Percentiles rank a stretch among this genome's conserved stretches.
phyloP scores from a whole-genome alignment of 2,888 invertebrate genomes.

The Lithophane ornitopus region DNA sequence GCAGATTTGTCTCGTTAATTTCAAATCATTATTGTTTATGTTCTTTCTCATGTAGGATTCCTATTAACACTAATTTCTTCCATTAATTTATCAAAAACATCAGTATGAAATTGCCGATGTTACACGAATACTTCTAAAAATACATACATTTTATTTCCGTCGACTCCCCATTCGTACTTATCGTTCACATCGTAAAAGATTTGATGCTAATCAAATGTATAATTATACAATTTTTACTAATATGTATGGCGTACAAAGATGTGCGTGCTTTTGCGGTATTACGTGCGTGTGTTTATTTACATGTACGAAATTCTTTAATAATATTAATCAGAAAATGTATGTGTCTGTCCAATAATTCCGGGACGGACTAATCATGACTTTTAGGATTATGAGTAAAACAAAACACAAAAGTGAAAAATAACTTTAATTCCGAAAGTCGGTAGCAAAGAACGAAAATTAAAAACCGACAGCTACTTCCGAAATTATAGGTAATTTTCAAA shows the following conservation, averaged over 20 bases:
- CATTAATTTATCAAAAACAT: constrained; percentile 9
- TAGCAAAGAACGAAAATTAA: too few relatives aligned
- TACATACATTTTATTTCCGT: constrained; percentile 55
- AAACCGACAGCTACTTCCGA: too few relatives aligned
- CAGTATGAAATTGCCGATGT: constrained; percentile 19
- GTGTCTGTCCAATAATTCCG: not conserved
- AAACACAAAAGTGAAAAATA: too few relatives aligned
- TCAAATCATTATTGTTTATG: not conserved
- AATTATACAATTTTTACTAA: constrained; percentile 43
- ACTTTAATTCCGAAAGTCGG: too few relatives aligned
- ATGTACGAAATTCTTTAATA: not conserved
- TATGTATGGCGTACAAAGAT: constrained; percentile 27
- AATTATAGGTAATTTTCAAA: too few relatives aligned
- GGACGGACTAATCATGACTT: too few relatives aligned
- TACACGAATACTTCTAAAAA: constrained; percentile 42
- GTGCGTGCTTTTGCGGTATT: constrained; percentile 31
- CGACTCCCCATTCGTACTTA: constrained; percentile 10
- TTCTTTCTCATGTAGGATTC: not conserved
- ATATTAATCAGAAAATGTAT: not conserved
- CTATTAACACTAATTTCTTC: not conserved
- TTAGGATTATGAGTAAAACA: not conserved
- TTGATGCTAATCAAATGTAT: constrained; percentile 53
- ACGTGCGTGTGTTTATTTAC: constrained; percentile 39
- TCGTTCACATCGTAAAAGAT: constrained; percentile 49
- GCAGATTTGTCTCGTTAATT: not conserved